Conservation (phyloP, 2,113 vertebrate species). For the Pagrus major region DNA sequence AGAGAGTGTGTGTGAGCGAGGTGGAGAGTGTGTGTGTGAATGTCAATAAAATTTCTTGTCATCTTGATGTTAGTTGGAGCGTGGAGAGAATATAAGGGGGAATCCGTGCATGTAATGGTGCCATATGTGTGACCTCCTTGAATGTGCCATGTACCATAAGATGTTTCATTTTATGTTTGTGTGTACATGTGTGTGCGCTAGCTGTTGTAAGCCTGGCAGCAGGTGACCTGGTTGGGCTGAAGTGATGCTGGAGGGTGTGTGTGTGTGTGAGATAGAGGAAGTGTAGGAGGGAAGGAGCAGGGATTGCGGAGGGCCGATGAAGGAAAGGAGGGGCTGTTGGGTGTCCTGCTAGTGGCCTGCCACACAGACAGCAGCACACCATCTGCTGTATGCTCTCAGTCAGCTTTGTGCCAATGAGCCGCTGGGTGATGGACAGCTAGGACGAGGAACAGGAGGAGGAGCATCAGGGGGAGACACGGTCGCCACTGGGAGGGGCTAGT, state of each 20-base stretch:
- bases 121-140: constrained; percentile 80
- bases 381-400: constrained; percentile 81
- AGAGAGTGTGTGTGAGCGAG: constrained; percentile 19
- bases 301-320: constrained; percentile 42
- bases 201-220: constrained; percentile 67
- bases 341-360: constrained; percentile 79
- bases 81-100: constrained; percentile 56
- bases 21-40: constrained; percentile 58
- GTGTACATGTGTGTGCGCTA: constrained; percentile 47
- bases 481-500: constrained; percentile 39
- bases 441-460: constrained; percentile 43
- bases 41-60: constrained; percentile 78
- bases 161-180: constrained; percentile 57
- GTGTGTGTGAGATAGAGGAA: constrained; percentile 36
- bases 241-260: constrained; percentile 69
- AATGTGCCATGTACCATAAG: constrained; percentile 76
- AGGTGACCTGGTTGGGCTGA: constrained; percentile 77
- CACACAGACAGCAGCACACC: constrained; percentile 78
- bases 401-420: constrained; percentile 78
- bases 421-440: constrained; percentile 74
- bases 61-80: constrained; percentile 69
- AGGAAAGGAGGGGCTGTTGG: constrained; percentile 62
- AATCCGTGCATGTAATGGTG: constrained; percentile 80
- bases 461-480: constrained; percentile 13
- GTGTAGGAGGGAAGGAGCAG: constrained; percentile 53